Base-by-base conservation (phyloP, 2,888 invertebrate genomes). In the Dendrolimus houi region DNA sequence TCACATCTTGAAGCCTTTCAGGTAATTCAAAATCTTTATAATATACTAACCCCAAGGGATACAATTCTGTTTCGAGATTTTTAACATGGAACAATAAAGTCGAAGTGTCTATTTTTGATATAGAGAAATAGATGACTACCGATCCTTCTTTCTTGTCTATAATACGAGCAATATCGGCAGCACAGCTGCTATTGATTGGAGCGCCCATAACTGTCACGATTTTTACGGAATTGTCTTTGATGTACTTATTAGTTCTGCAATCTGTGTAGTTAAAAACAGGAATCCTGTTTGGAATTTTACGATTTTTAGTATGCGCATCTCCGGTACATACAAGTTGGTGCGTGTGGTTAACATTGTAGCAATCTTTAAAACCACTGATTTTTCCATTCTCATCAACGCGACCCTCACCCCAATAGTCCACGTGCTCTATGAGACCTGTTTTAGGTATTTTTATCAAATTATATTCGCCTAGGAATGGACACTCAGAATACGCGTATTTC, bases 381-480 rank as follows among this genome's bases (percentile, higher is more conserved):
- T 69, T 73, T 0, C 41, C 55, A 6, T 58, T n/a, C 0, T 63
- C 47, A 0, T 57, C 57, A 1, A 78, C 70, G 56, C 64, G 69
- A 0, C 80, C 81, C 57, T 80, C 79, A 2, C 81, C 79, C 80
- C 80, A 81, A 53, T 81, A 81, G 62, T 80, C 79, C 1, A 81
- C 71, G 55, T 72, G 73, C 2, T 77, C 70, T 6, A 79, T 59
- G 3, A 75, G 42, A 0, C 62, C 58, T 0, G 52, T 42, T 0
- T 61, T 53, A 8, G 81, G 81, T 42, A 81, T 59, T 61, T 72
- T 73, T 0, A 72, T 60, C 17, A 80, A 58, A 52, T 74, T 60
- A 58, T 79, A 79, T 41, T 75, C 64, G 8, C 79, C 78, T 9
- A 81, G 60, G 61, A 65, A 76, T 1, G 81, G 80, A 8, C 72